Conservation (phyloP, 2,888 invertebrate species). For the Pristionchus maxplancki region DNA sequence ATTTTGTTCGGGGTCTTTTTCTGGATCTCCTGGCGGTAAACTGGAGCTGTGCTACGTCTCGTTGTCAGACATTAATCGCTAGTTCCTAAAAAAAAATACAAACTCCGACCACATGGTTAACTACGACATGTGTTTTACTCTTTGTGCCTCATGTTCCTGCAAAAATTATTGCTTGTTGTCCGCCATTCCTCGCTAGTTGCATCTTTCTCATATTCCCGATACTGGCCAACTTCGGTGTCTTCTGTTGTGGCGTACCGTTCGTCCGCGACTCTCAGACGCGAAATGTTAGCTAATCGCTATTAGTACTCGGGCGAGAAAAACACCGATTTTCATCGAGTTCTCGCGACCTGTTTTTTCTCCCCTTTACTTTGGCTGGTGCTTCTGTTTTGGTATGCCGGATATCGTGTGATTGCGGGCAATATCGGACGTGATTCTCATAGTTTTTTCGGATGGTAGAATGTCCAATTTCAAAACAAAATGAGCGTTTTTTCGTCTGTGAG, state of each 20-base stretch:
- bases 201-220: too few species aligned
- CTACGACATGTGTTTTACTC: too few species aligned
- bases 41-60: too few species aligned
- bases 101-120: too few species aligned
- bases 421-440: background rate
- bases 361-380: background rate
- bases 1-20: too few species aligned
- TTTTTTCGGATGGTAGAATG: background rate
- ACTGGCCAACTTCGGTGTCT: background rate
- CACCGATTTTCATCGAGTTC: background rate
- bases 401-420: background rate
- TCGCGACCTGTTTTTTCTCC: background rate
- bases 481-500: background rate
- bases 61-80: too few species aligned
- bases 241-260: constrained; percentile 1
- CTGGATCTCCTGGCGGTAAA: too few species aligned
- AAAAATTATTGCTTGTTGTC: too few species aligned
- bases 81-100: too few species aligned
- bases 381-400: background rate
- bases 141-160: too few species aligned
- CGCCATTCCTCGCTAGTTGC: too few species aligned
- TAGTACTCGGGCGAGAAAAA: background rate
- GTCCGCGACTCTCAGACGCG: background rate
- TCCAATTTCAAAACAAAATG: background rate
- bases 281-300: constrained; percentile 6